Base-by-base conservation (phyloP, 2,888 invertebrate genomes). In the Lycaena phlaeas region DNA sequence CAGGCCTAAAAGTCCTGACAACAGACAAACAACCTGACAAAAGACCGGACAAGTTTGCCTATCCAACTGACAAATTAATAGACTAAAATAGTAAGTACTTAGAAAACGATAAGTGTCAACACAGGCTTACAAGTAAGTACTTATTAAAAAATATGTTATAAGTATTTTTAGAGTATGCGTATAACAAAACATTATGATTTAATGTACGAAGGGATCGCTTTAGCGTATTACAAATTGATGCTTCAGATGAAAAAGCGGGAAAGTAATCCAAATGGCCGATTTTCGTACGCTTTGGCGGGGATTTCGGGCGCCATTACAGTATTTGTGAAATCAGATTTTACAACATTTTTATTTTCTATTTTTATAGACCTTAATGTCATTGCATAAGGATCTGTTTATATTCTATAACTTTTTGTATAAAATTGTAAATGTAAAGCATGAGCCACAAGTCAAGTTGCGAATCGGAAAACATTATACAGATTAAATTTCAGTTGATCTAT, bases 391-490 rank as follows among this genome's bases (percentile, higher is more conserved):
- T 25, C 6, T 9, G 27, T 22, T 54, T 59, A 61, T 2, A 48
- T 10, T 27, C 50, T 43, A 14, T 14, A 17, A 3, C 1, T n/a
- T 26, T 7, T 14, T 22, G 17, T 12, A 38, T 18, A 51, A 44
- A 31, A 42, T 58, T 49, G 60, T 49, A 27, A 48, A 46, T 52
- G 49, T 56, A 59, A 64, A 52, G 52, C 51, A 57, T 55, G 56
- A 56, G 63, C 68, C 68, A 64, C 71, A 71, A 72, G 72, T 68
- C 70, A 71, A 69, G 69, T 65, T 63, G 66, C 63, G 67, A 72
- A 70, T 71, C 66, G 64, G 60, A 63, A 72, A 72, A 69, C 74
- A 72, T 73, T 72, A 71, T 63, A 70, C 63, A 69, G 70, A 74
- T 74, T 73, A 68, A 73, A 71, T 68, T 59, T 61, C 49, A 36